Evolutionary conservation across 2,797 vertebrate species (phyloP).

Genomic region (Spinus pinus): DNA sequence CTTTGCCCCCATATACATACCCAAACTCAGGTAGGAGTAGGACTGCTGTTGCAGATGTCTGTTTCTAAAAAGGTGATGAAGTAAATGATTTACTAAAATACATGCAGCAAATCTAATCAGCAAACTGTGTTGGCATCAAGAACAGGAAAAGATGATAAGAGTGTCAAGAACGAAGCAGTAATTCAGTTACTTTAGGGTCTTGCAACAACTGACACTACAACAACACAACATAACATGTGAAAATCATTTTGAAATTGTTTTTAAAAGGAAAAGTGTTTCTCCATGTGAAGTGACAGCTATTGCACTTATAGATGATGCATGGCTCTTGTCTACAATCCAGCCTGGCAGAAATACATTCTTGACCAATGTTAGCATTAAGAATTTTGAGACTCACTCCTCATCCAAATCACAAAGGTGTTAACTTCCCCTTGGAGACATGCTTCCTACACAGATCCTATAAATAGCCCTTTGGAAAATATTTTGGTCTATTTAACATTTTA

Average conservation of each 20-base stretch:
- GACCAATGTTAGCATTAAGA: background rate
- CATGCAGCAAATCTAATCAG: background rate
- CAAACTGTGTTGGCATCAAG: background rate
- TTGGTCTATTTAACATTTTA: slow-evolving; percentile 69
- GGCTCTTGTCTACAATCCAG: background rate
- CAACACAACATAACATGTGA: background rate
- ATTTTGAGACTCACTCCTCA: background rate
- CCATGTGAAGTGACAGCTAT: background rate
- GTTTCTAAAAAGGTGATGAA: background rate
- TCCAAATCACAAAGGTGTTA: slow-evolving; percentile 16
- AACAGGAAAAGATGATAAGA: slow-evolving; percentile 34
- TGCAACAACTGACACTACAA: background rate
- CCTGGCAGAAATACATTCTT: background rate
- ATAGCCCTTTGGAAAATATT: slow-evolving; percentile 64
- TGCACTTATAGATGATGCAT: background rate
- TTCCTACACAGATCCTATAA: slow-evolving; percentile 52
- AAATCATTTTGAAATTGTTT: background rate
- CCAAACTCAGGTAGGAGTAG: background rate
- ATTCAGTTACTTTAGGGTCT: slow-evolving; percentile 17
- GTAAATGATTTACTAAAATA: slow-evolving; percentile 37
- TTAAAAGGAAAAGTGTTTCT: background rate
- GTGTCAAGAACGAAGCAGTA: background rate
- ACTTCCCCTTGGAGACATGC: background rate
- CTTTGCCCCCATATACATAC: background rate
- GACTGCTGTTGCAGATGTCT: background rate